These are phyloP conservation scores for Eumerus sabulonum DNA, from an alignment of 2,888 invertebrate genomes.

Conservation along the genomic window DNA sequence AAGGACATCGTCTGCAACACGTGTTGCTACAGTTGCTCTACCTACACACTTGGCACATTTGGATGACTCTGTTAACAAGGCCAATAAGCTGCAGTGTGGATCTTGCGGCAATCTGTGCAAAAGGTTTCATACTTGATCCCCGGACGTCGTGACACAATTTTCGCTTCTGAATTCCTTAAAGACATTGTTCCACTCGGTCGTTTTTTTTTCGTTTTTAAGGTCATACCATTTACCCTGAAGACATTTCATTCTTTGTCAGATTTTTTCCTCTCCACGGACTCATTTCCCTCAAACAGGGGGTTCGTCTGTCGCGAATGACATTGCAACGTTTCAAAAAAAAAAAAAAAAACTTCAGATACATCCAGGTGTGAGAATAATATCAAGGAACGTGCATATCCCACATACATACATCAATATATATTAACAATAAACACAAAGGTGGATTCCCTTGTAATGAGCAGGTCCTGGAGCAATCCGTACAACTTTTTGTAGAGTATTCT, in stretches of 20 bases:
- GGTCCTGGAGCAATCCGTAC: slow-evolving; percentile 40
- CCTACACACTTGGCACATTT: slow-evolving; percentile 29
- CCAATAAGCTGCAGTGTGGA: slow-evolving; percentile 59
- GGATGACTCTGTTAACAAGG: slow-evolving; percentile 51
- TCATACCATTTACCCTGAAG: slow-evolving; percentile 33
- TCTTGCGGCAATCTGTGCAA: slow-evolving; percentile 53
- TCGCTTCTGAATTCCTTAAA: slow-evolving; percentile 29
- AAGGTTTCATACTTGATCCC: slow-evolving; percentile 43
- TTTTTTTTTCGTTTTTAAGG: slow-evolving; percentile 45
- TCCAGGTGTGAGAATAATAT: slow-evolving; percentile 26
- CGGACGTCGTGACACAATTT: slow-evolving; percentile 49
- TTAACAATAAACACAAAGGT: slow-evolving; percentile 53
- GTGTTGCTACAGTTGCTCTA: slow-evolving; percentile 4
- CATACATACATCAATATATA: background rate
- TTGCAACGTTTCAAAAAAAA: slow-evolving; percentile 40
- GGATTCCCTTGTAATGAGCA: slow-evolving; percentile 62
- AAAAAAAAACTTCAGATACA: slow-evolving; percentile 14
- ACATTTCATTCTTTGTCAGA: slow-evolving; percentile 4
- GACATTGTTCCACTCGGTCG: slow-evolving; percentile 15
- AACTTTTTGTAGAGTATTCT: slow-evolving; percentile 15
- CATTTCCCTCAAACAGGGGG: background rate
- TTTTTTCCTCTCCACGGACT: slow-evolving; percentile 2
- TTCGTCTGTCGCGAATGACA: slow-evolving; percentile 23
- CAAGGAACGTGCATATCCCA: slow-evolving; percentile 36
- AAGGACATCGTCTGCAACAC: slow-evolving; percentile 11